Conservation (phyloP, 2,113 vertebrate species). For the Pseudopodoces humilis region DNA sequence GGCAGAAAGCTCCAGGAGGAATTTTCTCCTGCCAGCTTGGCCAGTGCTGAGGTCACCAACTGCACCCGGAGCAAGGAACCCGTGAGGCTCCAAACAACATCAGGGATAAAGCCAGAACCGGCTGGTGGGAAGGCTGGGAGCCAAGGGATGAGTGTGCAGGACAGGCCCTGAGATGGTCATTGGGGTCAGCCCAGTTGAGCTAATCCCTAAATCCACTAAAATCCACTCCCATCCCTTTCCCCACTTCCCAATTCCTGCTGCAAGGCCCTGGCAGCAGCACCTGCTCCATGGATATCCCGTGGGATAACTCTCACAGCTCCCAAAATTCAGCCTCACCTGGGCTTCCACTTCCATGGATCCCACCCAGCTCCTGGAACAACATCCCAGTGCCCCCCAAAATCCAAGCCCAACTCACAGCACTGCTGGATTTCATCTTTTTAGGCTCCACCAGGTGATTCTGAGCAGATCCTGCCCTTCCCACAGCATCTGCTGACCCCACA, state of each 20-base stretch:
- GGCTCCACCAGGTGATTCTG: rapidly evolving
- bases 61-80: rapidly evolving
- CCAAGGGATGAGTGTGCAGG: not conserved
- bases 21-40: not conserved
- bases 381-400: not conserved
- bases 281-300: rapidly evolving
- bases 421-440: not conserved
- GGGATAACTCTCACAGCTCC: rapidly evolving
- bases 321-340: rapidly evolving
- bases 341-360: not conserved
- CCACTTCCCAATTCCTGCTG: not conserved
- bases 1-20: not conserved
- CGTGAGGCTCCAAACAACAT: rapidly evolving
- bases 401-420: not conserved
- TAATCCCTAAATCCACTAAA: not conserved
- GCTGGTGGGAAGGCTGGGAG: not conserved
- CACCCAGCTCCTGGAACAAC: not conserved
- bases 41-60: not conserved
- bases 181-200: not conserved
- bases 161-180: rapidly evolving
- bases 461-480: not conserved
- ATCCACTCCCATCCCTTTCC: not conserved
- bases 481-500: rapidly evolving
- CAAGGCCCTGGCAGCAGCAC: rapidly evolving
- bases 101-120: not conserved